Conservation (phyloP, 64 coral and sea anemone species). For the Pocillopora verrucosa region DNA sequence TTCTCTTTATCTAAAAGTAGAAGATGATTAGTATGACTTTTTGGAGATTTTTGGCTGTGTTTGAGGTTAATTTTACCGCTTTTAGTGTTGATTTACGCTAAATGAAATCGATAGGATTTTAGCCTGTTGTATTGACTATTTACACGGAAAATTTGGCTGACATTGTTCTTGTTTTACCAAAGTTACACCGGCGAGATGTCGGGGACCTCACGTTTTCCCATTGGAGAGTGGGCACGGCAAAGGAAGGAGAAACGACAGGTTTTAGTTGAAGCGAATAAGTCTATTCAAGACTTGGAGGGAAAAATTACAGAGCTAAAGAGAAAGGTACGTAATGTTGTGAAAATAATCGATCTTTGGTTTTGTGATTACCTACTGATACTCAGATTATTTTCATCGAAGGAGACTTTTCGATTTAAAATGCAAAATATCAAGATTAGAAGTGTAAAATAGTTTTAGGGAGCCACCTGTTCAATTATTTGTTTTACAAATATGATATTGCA, state of each 20-base stretch:
- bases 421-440: slow-evolving; percentile 28
- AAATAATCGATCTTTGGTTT: slow-evolving; percentile 17
- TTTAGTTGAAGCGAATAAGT: slow-evolving; percentile 40
- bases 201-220: slow-evolving; percentile 22
- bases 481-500: slow-evolving; percentile 22
- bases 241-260: slow-evolving; percentile 37
- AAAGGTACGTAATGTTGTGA: background rate
- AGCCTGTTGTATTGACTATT: slow-evolving; percentile 40
- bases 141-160: slow-evolving; percentile 13
- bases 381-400: background rate
- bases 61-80: slow-evolving; percentile 8
- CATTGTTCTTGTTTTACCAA: slow-evolving; percentile 22
- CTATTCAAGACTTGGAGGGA: slow-evolving; percentile 24
- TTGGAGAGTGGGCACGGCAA: slow-evolving; percentile 31
- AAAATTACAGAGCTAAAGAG: slow-evolving; percentile 27
- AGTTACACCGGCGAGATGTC: slow-evolving; percentile 38
- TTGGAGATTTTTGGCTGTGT: slow-evolving; percentile 16
- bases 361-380: slow-evolving; percentile 1
- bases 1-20: slow-evolving; percentile 23
- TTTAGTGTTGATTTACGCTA: slow-evolving; percentile 25
- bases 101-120: slow-evolving; percentile 38
- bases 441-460: background rate
- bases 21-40: background rate
- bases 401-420: background rate
- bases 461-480: background rate